These are phyloP conservation scores for Ptycholaimellus sp. DNA, from an alignment of 2,888 invertebrate species.

Conservation along the genomic window DNA sequence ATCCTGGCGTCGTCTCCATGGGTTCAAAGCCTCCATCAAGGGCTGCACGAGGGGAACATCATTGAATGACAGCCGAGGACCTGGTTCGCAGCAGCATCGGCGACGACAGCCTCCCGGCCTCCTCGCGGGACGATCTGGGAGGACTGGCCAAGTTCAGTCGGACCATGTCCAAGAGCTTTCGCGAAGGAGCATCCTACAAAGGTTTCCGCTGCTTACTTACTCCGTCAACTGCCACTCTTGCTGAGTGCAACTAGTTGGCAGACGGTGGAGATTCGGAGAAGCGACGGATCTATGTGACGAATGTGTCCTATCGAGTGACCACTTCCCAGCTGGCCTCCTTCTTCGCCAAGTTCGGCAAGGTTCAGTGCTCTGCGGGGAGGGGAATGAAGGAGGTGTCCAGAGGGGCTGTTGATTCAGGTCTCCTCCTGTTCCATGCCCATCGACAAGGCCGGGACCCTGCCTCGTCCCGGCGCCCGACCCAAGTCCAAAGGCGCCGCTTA, in stretches of 20 bases:
- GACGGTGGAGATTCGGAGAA: conserved; percentile 8
- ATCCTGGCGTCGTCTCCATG: conserved; percentile 8
- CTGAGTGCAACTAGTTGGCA: too few relatives aligned
- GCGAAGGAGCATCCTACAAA: too few relatives aligned
- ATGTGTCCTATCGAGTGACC: conserved; percentile 20
- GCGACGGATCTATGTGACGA: conserved; percentile 15
- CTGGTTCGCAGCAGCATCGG: background rate
- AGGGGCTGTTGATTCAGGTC: conserved; percentile 7
- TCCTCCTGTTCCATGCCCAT: conserved; percentile 17
- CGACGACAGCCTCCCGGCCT: too few relatives aligned
- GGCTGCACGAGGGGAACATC: conserved; percentile 11
- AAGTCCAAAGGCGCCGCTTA: conserved; percentile 16
- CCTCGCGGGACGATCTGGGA: too few relatives aligned
- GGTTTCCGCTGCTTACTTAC: too few relatives aligned
- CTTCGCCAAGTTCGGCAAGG: conserved; percentile 23
- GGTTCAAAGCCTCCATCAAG: background rate
- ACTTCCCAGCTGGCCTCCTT: conserved; percentile 21
- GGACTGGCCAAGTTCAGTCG: too few relatives aligned
- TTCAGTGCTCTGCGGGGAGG: conserved; percentile 6
- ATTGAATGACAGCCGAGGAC: conserved; percentile 5
- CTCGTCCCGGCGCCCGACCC: conserved; percentile 16
- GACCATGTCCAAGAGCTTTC: too few relatives aligned
- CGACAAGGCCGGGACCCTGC: conserved; percentile 13
- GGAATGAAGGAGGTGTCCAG: background rate
- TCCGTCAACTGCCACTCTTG: too few relatives aligned